Conservation (phyloP, 2,888 invertebrate genomes). For the Epicampocera succincta region DNA sequence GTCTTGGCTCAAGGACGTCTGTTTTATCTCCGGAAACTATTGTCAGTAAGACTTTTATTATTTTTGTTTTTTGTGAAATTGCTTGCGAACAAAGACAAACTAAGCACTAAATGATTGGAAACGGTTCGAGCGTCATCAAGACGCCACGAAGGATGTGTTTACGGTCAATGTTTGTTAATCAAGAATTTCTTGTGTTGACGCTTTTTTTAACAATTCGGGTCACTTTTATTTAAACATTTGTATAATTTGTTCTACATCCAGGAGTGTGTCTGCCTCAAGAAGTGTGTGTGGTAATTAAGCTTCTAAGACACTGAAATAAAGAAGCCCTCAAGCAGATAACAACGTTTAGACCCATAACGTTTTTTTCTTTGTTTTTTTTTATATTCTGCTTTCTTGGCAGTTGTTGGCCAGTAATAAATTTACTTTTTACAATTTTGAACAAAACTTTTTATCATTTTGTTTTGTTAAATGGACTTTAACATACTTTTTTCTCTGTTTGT, state of each 20-base stretch:
- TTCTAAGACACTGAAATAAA: conserved; percentile 41
- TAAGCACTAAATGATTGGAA: conserved; percentile 39
- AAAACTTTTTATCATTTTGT: conserved; percentile 68
- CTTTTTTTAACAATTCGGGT: conserved; percentile 36
- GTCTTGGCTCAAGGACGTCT: conserved; percentile 50
- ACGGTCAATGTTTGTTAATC: conserved; percentile 53
- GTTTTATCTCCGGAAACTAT: conserved; percentile 51
- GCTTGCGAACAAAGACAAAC: conserved; percentile 40
- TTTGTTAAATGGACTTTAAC: conserved; percentile 66
- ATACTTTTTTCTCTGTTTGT: conserved; percentile 48
- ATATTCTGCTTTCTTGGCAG: conserved; percentile 17
- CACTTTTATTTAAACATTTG: conserved; percentile 34
- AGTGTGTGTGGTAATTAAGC: conserved; percentile 33
- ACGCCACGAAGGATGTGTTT: conserved; percentile 55
- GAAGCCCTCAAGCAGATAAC: conserved; percentile 45
- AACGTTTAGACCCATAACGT: conserved; percentile 45
- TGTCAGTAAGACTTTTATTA: conserved; percentile 45
- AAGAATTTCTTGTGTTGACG: conserved; percentile 48
- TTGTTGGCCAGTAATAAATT: conserved; percentile 66
- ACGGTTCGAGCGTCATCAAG: conserved; percentile 48
- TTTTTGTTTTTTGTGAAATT: conserved; percentile 38
- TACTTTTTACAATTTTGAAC: conserved; percentile 54
- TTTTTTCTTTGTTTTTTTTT: conserved; percentile 43
- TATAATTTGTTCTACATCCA: conserved; percentile 37
- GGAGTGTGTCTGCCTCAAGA: too few relatives aligned